A percentile compares a stretch with the other conserved stretches of the same genome.
Conservation (phyloP, 2,888 invertebrate genomes). For the Caenorhabditis afra region DNA sequence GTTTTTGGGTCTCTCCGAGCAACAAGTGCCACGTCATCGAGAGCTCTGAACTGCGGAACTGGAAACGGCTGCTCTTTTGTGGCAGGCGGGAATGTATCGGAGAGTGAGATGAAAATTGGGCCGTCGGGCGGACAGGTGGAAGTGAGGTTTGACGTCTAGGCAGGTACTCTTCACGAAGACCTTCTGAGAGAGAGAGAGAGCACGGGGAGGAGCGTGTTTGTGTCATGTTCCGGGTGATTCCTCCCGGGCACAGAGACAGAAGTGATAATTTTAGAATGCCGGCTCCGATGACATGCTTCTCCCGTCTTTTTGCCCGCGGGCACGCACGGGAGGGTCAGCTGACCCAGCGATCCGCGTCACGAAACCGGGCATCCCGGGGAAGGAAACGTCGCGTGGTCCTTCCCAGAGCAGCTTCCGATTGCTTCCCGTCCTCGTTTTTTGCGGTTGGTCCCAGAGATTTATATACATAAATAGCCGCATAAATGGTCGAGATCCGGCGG, state of each 20-base stretch:
- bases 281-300: constrained; percentile 29
- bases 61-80: constrained; percentile 9
- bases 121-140: constrained; percentile 7
- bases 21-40: constrained; percentile 21
- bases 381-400: constrained; percentile 52
- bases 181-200: constrained; percentile 4
- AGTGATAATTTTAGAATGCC: constrained; percentile 42
- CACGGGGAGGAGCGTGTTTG: not conserved
- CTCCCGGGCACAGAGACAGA: constrained; percentile 5
- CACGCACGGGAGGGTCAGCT: constrained; percentile 45
- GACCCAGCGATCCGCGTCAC: constrained; percentile 27
- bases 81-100: constrained; percentile 15
- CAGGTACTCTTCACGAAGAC: constrained; percentile 9
- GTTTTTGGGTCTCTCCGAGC: too few relatives aligned
- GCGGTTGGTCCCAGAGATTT: constrained; percentile 18
- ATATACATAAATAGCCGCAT: constrained; percentile 28
- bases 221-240: constrained; percentile 40
- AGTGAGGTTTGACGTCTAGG: constrained; percentile 21
- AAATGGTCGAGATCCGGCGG: constrained; percentile 4
- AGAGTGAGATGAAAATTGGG: constrained; percentile 27
- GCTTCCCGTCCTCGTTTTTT: constrained; percentile 18
- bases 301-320: constrained; percentile 18
- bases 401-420: constrained; percentile 39
- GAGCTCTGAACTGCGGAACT: constrained; percentile 50
- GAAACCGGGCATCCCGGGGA: constrained; percentile 6